Evolutionary conservation across 2,797 vertebrate genomes (phyloP).

Genomic region (Gila robusta): DNA sequence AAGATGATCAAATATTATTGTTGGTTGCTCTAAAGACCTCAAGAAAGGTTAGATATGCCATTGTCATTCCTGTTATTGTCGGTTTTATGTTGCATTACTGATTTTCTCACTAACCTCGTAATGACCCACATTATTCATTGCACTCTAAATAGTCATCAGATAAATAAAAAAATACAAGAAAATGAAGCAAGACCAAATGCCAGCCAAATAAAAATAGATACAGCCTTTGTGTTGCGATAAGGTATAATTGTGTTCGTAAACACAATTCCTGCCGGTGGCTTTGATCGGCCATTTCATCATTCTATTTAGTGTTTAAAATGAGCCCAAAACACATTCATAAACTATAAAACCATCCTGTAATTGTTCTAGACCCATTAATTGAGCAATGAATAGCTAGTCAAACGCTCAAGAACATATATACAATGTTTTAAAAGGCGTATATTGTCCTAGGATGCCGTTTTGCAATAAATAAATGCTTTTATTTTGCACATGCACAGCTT

Average conservation of each 20-base stretch:
- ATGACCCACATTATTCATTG: conserved; percentile 27
- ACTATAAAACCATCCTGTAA: not conserved
- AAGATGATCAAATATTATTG: conserved; percentile 51
- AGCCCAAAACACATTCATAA: not conserved
- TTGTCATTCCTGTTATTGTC: conserved; percentile 31
- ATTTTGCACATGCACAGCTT: no score
- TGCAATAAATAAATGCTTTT: not conserved
- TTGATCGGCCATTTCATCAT: conserved; percentile 9
- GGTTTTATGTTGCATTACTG: conserved; percentile 10
- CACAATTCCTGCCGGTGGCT: not conserved
- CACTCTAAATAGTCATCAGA: not conserved
- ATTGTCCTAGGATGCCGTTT: not conserved
- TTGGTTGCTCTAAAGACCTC: conserved; percentile 35
- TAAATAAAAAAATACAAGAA: conserved; percentile 3
- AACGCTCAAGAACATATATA: not conserved
- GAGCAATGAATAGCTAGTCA: not conserved
- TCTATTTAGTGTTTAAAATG: not conserved
- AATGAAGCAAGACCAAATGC: conserved; percentile 19
- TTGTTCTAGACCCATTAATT: not conserved
- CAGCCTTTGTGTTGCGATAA: not conserved
- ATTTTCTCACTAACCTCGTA: conserved; percentile 4
- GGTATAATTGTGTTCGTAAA: not conserved
- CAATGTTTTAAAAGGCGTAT: not conserved
- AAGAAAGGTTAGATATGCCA: conserved; percentile 34
- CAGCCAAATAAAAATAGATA: not conserved